These are phyloP conservation scores for Ifrita kowaldi DNA, from an alignment of 2,113 vertebrate species.

Conservation along the genomic window DNA sequence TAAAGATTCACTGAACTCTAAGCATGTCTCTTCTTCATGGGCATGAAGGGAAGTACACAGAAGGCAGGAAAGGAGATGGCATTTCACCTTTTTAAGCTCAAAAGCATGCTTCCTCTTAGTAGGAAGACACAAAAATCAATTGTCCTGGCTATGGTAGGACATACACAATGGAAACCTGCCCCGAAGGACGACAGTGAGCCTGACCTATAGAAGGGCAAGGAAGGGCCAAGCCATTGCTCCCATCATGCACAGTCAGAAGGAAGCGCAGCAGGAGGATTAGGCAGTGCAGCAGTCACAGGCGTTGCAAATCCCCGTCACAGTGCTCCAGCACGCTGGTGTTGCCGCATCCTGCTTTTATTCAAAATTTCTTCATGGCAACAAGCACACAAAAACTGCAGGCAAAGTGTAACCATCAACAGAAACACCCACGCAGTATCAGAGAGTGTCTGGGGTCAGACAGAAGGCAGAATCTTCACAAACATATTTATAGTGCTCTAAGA, in stretches of 20 bases:
- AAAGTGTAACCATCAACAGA: conserved; percentile 33
- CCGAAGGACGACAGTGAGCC: background rate
- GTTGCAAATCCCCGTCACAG: background rate
- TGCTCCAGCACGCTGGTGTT: background rate
- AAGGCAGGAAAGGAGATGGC: background rate
- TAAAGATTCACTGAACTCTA: background rate
- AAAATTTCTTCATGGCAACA: conserved; percentile 22
- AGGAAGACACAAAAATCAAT: background rate
- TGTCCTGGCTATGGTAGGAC: background rate
- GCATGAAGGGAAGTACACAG: background rate
- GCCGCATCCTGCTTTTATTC: background rate
- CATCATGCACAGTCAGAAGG: fast-evolving
- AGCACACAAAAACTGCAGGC: conserved; percentile 4
- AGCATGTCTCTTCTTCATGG: background rate
- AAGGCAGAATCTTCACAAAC: background rate
- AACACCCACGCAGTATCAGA: background rate
- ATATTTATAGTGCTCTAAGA: background rate
- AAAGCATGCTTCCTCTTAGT: background rate
- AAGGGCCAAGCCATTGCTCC: background rate
- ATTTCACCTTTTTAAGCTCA: background rate
- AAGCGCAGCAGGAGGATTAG: background rate
- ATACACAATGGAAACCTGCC: background rate
- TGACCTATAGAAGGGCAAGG: background rate
- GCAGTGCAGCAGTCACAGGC: background rate
- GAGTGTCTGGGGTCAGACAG: conserved; percentile 6